Conservation (phyloP, 1,140 invertebrate species). For the Matsumurasca onukii region DNA sequence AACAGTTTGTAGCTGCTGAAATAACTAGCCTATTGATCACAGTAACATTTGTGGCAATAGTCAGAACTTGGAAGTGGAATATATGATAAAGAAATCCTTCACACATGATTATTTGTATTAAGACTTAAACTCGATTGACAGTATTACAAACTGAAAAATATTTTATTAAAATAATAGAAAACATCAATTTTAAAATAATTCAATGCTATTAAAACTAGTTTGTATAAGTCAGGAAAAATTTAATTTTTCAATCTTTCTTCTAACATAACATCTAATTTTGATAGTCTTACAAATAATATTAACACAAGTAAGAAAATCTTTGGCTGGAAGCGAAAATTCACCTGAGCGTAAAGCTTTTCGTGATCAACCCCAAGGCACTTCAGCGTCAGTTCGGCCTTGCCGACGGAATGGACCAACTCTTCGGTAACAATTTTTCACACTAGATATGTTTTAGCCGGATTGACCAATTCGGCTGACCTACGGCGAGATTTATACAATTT, state of each 20-base stretch:
- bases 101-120: background rate
- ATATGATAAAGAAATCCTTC: too few relatives aligned
- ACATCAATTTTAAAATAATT: too few relatives aligned
- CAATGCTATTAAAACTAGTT: too few relatives aligned
- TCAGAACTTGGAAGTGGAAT: background rate
- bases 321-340: conserved; percentile 17
- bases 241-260: too few relatives aligned
- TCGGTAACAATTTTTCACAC: conserved; percentile 34
- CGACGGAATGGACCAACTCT: conserved; percentile 24
- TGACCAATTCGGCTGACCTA: conserved; percentile 15
- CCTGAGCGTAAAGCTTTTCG: conserved; percentile 23
- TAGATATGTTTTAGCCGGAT: conserved; percentile 31
- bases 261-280: conserved; percentile 18
- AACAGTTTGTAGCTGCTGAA: background rate
- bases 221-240: too few relatives aligned
- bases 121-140: background rate
- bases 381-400: conserved; percentile 12
- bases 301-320: conserved; percentile 4
- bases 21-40: conserved; percentile 20
- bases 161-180: background rate
- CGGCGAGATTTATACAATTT: conserved; percentile 16
- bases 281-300: conserved; percentile 19
- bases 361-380: conserved; percentile 27
- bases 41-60: conserved; percentile 25
- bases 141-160: background rate